Percentiles rank a stretch among this genome's conserved stretches.
Evolutionary conservation across 2,113 vertebrate genomes (phyloP).

Genomic region (Acanthisitta chloris): DNA sequence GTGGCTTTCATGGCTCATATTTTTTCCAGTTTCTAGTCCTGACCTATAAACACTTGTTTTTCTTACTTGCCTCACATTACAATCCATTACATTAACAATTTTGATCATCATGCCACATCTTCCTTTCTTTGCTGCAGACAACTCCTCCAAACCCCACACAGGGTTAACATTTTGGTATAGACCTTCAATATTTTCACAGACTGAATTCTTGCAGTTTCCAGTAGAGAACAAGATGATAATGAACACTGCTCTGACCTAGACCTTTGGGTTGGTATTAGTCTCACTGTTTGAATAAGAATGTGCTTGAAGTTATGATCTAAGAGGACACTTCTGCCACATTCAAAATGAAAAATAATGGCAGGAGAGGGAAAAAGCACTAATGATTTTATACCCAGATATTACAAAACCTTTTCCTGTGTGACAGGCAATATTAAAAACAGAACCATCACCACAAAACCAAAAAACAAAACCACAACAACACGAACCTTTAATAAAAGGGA

Average conservation of each 20-base stretch:
- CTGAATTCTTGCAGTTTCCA: conserved; percentile 11
- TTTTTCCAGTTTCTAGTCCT: not conserved
- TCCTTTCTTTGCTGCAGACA: not conserved
- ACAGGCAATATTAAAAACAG: not conserved
- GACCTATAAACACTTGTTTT: not conserved
- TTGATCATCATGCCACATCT: not conserved
- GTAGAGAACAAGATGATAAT: conserved; percentile 23
- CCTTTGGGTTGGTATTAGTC: conserved; percentile 19
- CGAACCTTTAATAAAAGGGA: not conserved
- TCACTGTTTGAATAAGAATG: conserved; percentile 38
- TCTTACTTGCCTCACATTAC: not conserved
- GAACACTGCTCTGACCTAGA: conserved; percentile 5
- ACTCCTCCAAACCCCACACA: not conserved
- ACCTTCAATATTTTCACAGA: conserved; percentile 5
- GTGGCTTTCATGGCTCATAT: not conserved
- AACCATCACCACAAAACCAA: not conserved
- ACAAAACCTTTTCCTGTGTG: not conserved
- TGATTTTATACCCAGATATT: not conserved
- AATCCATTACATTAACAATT: not conserved
- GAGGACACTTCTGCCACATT: not conserved
- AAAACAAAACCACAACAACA: not conserved
- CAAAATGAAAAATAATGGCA: conserved; percentile 18
- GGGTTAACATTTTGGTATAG: not conserved
- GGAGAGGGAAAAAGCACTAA: not conserved
- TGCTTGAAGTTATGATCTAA: conserved; percentile 20